These are phyloP conservation scores for Microplitis deprimator DNA, from an alignment of 2,888 invertebrate species.

Conservation along the genomic window DNA sequence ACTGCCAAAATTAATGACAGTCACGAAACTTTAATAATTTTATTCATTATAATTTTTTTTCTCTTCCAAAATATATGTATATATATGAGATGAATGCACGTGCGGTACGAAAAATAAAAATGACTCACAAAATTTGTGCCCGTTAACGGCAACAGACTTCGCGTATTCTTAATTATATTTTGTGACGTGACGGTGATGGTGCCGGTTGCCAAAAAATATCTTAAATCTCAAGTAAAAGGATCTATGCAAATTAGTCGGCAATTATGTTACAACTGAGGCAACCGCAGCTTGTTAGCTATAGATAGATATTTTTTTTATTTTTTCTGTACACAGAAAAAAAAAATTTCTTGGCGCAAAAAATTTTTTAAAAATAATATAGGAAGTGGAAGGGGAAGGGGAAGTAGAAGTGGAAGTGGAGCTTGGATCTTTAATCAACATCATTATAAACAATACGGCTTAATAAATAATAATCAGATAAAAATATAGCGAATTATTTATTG, in stretches of 20 bases:
- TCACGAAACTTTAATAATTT: neutral
- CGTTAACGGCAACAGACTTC: too few species aligned
- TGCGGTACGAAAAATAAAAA: neutral
- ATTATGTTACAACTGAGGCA: conserved; percentile 67
- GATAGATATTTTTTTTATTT: too few species aligned
- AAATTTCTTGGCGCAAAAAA: too few species aligned
- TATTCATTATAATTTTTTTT: neutral
- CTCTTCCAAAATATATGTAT: neutral
- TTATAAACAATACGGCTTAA: neutral
- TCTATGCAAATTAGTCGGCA: conserved; percentile 67
- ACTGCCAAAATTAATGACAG: neutral
- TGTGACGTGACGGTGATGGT: too few species aligned
- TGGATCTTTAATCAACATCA: neutral
- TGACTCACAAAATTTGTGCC: neutral
- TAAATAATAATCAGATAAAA: neutral
- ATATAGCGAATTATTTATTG: neutral
- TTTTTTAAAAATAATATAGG: too few species aligned
- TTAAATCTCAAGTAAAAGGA: conserved; percentile 44
- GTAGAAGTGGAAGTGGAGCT: neutral
- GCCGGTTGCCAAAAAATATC: too few species aligned
- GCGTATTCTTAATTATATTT: too few species aligned
- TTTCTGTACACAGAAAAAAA: too few species aligned
- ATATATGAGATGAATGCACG: neutral
- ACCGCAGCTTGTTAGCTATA: conserved; percentile 64
- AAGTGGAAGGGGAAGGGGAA: neutral